Evolutionary conservation across 1,140 invertebrate species (phyloP).

Genomic region (Liolophura sinensis): DNA sequence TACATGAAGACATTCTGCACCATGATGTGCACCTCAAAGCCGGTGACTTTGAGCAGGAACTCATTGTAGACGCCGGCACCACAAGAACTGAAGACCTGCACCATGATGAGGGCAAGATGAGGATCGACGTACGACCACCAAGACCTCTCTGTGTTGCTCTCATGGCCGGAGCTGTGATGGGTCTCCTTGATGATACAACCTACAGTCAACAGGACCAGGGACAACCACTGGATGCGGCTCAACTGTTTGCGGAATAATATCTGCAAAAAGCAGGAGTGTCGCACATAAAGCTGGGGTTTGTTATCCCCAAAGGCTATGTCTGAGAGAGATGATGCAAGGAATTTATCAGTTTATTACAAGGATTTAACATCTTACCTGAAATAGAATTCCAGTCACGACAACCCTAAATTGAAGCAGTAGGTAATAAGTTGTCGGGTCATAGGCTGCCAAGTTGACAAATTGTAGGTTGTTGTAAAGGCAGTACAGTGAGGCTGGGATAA

Average conservation of each 20-base stretch:
- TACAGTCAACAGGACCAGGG: constrained; percentile 79
- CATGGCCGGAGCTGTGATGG: constrained; percentile 61
- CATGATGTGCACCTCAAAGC: constrained; percentile 83
- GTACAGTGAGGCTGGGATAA: constrained; percentile 88
- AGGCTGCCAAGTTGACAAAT: constrained; percentile 86
- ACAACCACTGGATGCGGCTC: constrained; percentile 85
- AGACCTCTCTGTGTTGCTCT: not conserved
- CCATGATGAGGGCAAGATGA: constrained; percentile 73
- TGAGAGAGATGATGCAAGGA: too few species aligned
- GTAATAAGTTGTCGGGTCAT: constrained; percentile 95
- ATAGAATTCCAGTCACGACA: constrained; percentile 88
- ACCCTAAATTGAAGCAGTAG: constrained; percentile 90
- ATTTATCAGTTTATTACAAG: not conserved
- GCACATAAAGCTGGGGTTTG: constrained; percentile 10
- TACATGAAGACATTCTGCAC: constrained; percentile 97
- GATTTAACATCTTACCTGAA: constrained; percentile 71
- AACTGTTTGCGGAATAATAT: constrained; percentile 85
- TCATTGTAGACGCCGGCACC: constrained; percentile 96
- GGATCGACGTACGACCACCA: constrained; percentile 63
- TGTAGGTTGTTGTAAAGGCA: constrained; percentile 95
- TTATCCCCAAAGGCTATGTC: too few species aligned
- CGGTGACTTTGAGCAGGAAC: constrained; percentile 82
- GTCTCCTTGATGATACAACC: constrained; percentile 93
- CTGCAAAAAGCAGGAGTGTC: constrained; percentile 60
- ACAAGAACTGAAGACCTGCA: constrained; percentile 89